A percentile compares a stretch with the other conserved stretches of the same genome.
Evolutionary conservation across 2,113 vertebrate species (phyloP).

Genomic region (Microtus oregoni): DNA sequence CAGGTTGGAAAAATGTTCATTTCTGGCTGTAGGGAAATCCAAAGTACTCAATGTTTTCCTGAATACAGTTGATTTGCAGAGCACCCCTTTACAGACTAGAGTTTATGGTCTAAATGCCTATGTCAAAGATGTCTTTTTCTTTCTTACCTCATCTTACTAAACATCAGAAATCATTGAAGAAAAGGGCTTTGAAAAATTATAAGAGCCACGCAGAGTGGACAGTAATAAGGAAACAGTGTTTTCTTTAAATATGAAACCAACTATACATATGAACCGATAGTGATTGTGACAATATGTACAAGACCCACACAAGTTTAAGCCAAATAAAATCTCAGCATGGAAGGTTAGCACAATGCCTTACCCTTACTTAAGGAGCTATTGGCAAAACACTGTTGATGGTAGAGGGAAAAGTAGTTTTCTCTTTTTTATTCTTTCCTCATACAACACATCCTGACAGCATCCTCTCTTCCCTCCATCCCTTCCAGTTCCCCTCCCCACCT

Average conservation of each 20-base stretch:
- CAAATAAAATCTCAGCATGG: neutral
- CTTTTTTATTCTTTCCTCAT: no score
- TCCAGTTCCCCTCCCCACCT: no score
- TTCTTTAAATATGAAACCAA: neutral
- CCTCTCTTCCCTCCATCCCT: no score
- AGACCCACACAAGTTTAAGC: neutral
- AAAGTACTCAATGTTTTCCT: neutral
- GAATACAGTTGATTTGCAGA: neutral
- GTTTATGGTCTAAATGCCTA: neutral
- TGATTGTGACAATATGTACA: neutral
- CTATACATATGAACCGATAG: neutral
- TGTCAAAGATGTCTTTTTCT: neutral
- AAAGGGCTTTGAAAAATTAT: neutral
- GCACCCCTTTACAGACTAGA: neutral
- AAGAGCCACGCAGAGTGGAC: neutral
- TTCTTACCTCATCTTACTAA: neutral
- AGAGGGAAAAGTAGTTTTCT: neutral
- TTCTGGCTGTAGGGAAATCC: neutral
- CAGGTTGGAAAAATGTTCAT: neutral
- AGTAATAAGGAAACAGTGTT: neutral
- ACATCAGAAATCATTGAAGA: no score
- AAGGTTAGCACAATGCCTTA: neutral
- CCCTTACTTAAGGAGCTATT: neutral
- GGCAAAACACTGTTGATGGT: neutral
- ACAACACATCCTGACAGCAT: no score